Evolutionary conservation across 30 jellyfish, hydroid and myxozoan species (phyloP).

Genomic region (Hydractinia symbiolongicarpus): DNA sequence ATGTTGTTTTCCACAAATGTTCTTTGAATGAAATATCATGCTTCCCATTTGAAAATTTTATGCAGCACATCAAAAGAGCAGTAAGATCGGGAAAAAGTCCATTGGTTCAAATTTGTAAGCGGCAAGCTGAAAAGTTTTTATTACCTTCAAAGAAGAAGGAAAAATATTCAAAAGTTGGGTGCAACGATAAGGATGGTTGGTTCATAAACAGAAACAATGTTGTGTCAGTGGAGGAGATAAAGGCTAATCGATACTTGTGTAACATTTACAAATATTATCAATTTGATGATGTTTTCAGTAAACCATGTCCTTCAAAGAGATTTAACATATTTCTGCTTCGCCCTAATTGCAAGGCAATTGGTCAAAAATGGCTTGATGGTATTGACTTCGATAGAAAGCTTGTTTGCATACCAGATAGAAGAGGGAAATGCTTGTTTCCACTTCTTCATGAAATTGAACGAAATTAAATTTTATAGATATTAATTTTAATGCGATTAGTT

Average conservation of each 20-base stretch:
- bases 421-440: conserved; percentile 2
- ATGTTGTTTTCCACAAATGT: conserved; percentile 25
- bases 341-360: not conserved
- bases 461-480: not conserved
- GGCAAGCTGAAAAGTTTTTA: conserved; percentile 7
- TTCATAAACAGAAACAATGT: not conserved
- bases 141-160: not conserved
- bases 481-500: no score
- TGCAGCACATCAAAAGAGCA: conserved; percentile 24
- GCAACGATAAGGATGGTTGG: not conserved
- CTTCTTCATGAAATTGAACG: not conserved
- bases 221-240: not conserved
- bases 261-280: not conserved
- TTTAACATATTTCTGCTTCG: not conserved
- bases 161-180: not conserved
- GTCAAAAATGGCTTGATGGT: not conserved
- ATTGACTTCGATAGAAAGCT: not conserved
- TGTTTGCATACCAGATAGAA: not conserved
- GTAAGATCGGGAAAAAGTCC: conserved; percentile 19
- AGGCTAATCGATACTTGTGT: no score
- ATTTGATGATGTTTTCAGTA: not conserved
- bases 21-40: conserved; percentile 48
- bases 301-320: not conserved
- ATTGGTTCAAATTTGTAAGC: conserved; percentile 23
- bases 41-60: conserved; percentile 31